A percentile compares a stretch with the other conserved stretches of the same genome.
Conservation (phyloP, 2,113 vertebrate genomes). For the Lophochroa leadbeateri region DNA sequence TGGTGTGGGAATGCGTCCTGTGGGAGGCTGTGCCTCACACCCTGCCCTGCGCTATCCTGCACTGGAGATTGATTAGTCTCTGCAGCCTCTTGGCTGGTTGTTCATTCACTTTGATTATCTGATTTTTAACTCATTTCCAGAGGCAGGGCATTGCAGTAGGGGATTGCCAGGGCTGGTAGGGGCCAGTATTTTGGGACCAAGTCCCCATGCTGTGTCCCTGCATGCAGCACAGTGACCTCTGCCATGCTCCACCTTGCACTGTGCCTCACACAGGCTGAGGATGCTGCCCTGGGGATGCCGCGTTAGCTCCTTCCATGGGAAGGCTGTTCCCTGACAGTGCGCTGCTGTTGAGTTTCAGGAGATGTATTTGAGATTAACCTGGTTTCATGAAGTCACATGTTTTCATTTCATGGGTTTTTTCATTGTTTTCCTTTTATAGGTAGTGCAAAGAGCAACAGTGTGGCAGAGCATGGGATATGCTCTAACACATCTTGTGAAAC, state of each 20-base stretch:
- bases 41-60: not conserved
- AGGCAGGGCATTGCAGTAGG: not conserved
- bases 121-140: not conserved
- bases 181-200: not conserved
- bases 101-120: not conserved
- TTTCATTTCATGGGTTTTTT: not conserved
- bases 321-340: not conserved
- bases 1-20: not conserved
- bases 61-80: not conserved
- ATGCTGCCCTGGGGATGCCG: rapidly evolving
- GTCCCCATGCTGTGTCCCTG: not conserved
- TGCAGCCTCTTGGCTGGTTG: not conserved
- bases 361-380: not conserved
- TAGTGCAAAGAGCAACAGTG: not conserved
- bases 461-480: not conserved
- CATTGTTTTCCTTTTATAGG: not conserved
- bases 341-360: not conserved
- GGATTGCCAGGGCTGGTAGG: too few species aligned
- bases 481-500: not conserved
- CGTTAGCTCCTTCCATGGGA: rapidly evolving
- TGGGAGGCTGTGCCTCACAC: not conserved
- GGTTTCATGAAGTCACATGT: not conserved
- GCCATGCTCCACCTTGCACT: rapidly evolving
- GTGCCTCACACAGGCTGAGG: not conserved
- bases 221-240: not conserved